phyloP scores from a whole-genome alignment of 37 sponge, comb jelly and placozoan genomes.

The Ianthella basta region DNA sequence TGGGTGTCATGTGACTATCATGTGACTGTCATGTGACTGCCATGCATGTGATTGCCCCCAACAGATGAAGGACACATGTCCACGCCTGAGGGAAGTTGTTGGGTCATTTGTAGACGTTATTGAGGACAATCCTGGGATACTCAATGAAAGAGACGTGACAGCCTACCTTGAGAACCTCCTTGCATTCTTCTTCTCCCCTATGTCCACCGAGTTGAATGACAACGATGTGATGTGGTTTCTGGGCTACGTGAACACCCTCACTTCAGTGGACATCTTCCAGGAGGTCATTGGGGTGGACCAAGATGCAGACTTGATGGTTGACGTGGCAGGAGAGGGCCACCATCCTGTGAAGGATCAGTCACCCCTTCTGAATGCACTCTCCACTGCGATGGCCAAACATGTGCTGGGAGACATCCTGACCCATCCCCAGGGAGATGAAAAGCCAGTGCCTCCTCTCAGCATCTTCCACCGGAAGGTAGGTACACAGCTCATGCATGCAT shows the following conservation, averaged over 20 bases:
- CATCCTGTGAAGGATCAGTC: not conserved
- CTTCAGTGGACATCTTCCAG: not conserved
- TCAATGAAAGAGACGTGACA: not conserved
- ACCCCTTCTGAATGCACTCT: not conserved
- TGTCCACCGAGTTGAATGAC: conserved; percentile 16
- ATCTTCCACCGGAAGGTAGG: conserved; percentile 8
- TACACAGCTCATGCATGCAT: no score
- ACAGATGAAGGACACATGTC: not conserved
- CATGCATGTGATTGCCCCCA: no score
- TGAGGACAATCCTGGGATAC: not conserved
- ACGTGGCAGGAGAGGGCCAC: not conserved
- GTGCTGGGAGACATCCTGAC: conserved; percentile 1
- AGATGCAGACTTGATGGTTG: not conserved
- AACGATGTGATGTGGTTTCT: conserved; percentile 62
- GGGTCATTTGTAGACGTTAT: not conserved
- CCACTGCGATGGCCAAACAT: not conserved
- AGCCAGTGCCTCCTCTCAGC: conserved; percentile 12
- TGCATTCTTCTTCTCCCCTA: conserved; percentile 47
- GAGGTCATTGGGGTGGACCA: not conserved
- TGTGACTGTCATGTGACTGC: no score
- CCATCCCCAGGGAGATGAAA: not conserved
- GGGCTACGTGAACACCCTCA: conserved; percentile 40
- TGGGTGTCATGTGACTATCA: no score
- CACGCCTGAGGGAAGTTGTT: not conserved
- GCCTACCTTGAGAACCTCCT: conserved; percentile 17